Conservation (phyloP, 2,797 vertebrate species). For the Gallinago stenura region DNA sequence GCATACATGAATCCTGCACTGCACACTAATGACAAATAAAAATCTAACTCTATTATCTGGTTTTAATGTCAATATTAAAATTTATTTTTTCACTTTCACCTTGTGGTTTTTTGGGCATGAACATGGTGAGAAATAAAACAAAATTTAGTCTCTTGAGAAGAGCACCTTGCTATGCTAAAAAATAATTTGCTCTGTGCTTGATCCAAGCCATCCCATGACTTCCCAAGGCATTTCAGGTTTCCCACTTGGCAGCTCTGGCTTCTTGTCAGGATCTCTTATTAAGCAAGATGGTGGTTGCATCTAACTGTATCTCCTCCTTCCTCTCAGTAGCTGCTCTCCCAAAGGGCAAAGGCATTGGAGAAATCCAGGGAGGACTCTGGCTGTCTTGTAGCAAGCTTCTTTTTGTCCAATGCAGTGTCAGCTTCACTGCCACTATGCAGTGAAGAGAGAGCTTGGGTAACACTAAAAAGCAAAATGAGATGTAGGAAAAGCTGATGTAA, state of each 20-base stretch:
- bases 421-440: neutral
- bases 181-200: neutral
- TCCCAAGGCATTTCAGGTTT: neutral
- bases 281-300: neutral
- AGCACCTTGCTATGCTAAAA: neutral
- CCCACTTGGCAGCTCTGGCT: neutral
- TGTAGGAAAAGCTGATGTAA: constrained; percentile 56
- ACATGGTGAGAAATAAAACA: neutral
- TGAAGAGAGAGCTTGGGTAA: neutral
- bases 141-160: neutral
- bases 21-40: neutral
- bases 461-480: neutral
- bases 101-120: neutral
- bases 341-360: neutral
- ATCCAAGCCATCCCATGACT: neutral
- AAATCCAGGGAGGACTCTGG: neutral
- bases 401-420: constrained; percentile 5
- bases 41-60: neutral
- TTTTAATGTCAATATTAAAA: neutral
- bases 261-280: neutral
- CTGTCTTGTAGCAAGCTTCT: neutral
- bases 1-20: neutral
- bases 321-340: neutral
- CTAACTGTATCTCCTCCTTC: neutral
- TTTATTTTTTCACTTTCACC: neutral